Evolutionary conservation across 2,888 invertebrate genomes (phyloP), one percentile per base, ranked within the genome.

Genomic region (Sepioteuthis lessoniana): DNA sequence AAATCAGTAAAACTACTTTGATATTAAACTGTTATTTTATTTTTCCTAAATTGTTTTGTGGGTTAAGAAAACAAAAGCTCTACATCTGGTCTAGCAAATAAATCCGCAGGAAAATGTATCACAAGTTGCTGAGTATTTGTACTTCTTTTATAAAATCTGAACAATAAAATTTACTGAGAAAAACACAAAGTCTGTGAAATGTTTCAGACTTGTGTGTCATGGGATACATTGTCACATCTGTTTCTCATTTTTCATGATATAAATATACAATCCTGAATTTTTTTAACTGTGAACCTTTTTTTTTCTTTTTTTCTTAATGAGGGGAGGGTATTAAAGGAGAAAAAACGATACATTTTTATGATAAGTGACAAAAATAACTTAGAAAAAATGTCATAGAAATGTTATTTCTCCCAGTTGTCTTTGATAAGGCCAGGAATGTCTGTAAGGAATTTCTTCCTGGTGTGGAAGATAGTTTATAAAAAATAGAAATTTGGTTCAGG

Each of bases 361-460:
- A 76, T 76, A 76, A 76, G 76, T 8, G 76, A n/a, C 19, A 76
- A 76, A 76, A 76, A 76, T 76, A 76, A 76, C n/a, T n/a, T n/a
- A 16, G 76, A 76, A 76, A 42, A 76, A 35, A 35, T 76, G 35
- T 76, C 76, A 8, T 8, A n/a, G 76, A 76, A 76, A 16, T 76
- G 76, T 76, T 76, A 76, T 76, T 76, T 76, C 76, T 76, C n/a
- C n/a, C 76, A 76, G n/a, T 76, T 76, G 76, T 76, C 76, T 76
- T 76, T 76, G 60, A 60, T 60, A n/a, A 76, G 76, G 76, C n/a
- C n/a, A 76, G 35, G 76, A 76, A 76, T 76, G 76, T n/a, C n/a
- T n/a, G 76, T 16, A 35, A 76, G 16, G n/a, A 76, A 76, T 76
- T 76, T 76, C 76, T 35, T 76, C 76, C 76, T 76, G 0, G 60